These are phyloP conservation scores for Alectoris magna DNA, from an alignment of 2,797 vertebrate genomes.

Conservation along the genomic window DNA sequence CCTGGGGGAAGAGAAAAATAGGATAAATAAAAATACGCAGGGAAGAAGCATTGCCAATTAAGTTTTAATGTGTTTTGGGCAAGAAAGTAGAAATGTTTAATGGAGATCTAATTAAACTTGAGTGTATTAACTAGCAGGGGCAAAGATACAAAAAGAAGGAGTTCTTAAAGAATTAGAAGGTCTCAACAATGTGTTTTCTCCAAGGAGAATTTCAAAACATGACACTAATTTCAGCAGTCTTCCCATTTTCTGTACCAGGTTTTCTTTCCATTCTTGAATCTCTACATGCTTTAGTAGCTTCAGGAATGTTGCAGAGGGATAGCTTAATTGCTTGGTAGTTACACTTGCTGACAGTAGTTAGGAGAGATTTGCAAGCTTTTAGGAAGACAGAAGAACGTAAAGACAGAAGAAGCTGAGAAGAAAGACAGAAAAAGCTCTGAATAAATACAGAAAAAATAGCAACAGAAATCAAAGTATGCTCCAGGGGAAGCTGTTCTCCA, in stretches of 20 bases:
- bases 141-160: background rate
- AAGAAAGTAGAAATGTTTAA: constrained; percentile 30
- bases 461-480: background rate
- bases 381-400: background rate
- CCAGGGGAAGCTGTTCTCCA: background rate
- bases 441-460: background rate
- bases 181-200: background rate
- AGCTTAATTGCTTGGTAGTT: constrained; percentile 28
- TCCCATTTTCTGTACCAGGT: constrained; percentile 4
- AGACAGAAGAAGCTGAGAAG: too few relatives aligned
- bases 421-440: background rate
- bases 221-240: constrained; percentile 9
- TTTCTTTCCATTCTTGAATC: constrained; percentile 38
- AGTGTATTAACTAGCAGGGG: background rate
- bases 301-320: constrained; percentile 23
- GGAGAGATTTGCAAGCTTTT: constrained; percentile 19
- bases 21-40: constrained; percentile 34
- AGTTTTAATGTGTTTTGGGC: constrained; percentile 38
- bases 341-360: constrained; percentile 6
- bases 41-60: constrained; percentile 27
- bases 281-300: constrained; percentile 45
- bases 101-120: constrained; percentile 41
- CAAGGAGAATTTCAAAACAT: constrained; percentile 36
- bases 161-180: constrained; percentile 29
- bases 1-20: constrained; percentile 24